Evolutionary conservation across 1,140 invertebrate genomes (phyloP).

Genomic region (Trachymyrmex cornetzi): DNA sequence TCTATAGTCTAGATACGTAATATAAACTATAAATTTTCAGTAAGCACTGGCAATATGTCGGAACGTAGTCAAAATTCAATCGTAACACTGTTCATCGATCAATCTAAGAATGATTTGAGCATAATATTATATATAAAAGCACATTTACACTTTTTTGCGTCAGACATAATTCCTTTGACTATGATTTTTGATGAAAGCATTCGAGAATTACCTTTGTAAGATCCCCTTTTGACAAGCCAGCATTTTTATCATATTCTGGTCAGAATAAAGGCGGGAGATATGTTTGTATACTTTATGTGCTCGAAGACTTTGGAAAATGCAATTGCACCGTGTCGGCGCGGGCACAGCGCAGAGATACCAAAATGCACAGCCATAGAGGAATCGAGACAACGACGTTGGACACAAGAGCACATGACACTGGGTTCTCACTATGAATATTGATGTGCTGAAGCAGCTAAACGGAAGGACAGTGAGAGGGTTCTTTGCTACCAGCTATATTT

Average conservation of each 20-base stretch:
- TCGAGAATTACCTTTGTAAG: slow-evolving; percentile 48
- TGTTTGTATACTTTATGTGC: slow-evolving; percentile 65
- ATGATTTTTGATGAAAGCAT: slow-evolving; percentile 24
- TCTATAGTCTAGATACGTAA: too few relatives aligned
- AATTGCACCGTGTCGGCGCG: slow-evolving; percentile 28
- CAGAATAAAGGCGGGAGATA: slow-evolving; percentile 32
- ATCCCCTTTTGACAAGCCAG: slow-evolving; percentile 70
- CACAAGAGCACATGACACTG: slow-evolving; percentile 16
- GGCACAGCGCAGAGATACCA: slow-evolving; percentile 2
- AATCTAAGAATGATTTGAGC: neutral
- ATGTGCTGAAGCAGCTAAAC: slow-evolving; percentile 85
- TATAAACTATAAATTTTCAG: too few relatives aligned
- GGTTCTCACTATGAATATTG: slow-evolving; percentile 82
- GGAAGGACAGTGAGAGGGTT: slow-evolving; percentile 75
- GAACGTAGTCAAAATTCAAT: neutral
- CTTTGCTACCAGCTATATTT: slow-evolving; percentile 72
- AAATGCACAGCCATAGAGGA: slow-evolving; percentile 1
- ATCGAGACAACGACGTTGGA: neutral
- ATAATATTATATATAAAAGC: neutral
- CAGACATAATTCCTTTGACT: neutral
- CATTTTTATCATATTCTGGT: slow-evolving; percentile 69
- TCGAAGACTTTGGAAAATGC: slow-evolving; percentile 68
- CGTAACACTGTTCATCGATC: neutral
- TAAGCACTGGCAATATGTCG: too few relatives aligned
- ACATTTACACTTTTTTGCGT: neutral